Evolutionary conservation across 2,797 vertebrate genomes (phyloP).

Genomic region (Oreochromis grahami): DNA sequence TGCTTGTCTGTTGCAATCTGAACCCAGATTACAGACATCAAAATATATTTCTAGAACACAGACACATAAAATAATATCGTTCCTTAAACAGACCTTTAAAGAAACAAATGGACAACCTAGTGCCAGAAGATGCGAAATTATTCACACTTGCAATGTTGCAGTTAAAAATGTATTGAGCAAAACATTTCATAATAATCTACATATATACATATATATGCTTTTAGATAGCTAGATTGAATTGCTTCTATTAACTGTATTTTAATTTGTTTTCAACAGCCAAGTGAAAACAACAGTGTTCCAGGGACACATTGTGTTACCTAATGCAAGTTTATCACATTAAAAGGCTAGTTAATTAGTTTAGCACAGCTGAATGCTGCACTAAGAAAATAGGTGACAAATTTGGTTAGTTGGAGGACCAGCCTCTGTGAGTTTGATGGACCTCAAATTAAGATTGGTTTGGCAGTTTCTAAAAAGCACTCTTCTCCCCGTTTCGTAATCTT

Average conservation of each 20-base stretch:
- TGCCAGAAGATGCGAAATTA: background rate
- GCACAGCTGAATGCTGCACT: background rate
- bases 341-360: background rate
- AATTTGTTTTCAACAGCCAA: background rate
- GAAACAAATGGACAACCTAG: background rate
- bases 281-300: background rate
- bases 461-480: background rate
- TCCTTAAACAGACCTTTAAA: background rate
- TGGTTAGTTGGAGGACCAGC: background rate
- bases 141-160: background rate
- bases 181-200: background rate
- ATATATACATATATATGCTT: background rate
- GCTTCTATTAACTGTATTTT: background rate
- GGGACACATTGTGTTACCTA: background rate
- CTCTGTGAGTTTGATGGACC: background rate
- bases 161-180: background rate
- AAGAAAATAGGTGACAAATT: background rate
- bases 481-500: rapidly evolving
- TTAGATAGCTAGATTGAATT: background rate
- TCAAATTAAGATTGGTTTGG: background rate
- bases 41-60: background rate
- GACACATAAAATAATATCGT: background rate
- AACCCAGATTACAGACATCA: background rate
- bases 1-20: background rate
- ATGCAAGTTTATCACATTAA: background rate